phyloP scores from a whole-genome alignment of 64 coral and sea anemone genomes.

The Montipora foliosa region DNA sequence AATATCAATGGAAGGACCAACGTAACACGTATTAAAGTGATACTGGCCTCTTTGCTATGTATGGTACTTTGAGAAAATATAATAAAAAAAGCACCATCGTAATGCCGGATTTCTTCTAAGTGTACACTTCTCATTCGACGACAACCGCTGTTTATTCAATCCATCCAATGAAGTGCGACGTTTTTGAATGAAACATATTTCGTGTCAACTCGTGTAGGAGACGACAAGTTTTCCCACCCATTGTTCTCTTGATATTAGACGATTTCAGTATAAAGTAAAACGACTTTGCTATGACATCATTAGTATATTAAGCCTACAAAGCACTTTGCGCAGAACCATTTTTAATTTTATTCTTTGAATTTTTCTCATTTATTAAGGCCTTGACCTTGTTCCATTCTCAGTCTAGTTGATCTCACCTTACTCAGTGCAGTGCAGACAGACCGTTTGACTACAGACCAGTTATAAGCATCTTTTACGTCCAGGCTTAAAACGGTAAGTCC shows the following conservation, averaged over 20 bases:
- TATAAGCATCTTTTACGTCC: background rate
- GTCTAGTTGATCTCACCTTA: background rate
- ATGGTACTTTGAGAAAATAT: background rate
- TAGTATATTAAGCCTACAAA: slow-evolving; percentile 1
- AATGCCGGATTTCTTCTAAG: background rate
- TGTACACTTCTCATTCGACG: background rate
- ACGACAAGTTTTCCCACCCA: background rate
- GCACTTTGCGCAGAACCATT: background rate
- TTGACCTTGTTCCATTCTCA: background rate
- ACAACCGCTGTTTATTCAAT: background rate
- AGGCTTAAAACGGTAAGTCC: slow-evolving; percentile 6
- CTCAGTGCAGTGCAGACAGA: background rate
- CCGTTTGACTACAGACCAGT: background rate
- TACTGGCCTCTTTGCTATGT: background rate
- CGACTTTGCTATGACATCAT: slow-evolving; percentile 22
- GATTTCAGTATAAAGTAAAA: slow-evolving; percentile 15
- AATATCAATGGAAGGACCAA: too few species aligned
- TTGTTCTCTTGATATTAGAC: slow-evolving; percentile 27
- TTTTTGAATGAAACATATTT: background rate
- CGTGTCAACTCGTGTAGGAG: slow-evolving; percentile 4
- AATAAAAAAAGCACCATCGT: background rate
- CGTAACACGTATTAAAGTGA: background rate
- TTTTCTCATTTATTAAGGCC: slow-evolving; percentile 34
- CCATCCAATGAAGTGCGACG: background rate
- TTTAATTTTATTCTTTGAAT: slow-evolving; percentile 27